Base-by-base conservation (phyloP, 2,888 invertebrate species). In the Aphodius sticticus region DNA sequence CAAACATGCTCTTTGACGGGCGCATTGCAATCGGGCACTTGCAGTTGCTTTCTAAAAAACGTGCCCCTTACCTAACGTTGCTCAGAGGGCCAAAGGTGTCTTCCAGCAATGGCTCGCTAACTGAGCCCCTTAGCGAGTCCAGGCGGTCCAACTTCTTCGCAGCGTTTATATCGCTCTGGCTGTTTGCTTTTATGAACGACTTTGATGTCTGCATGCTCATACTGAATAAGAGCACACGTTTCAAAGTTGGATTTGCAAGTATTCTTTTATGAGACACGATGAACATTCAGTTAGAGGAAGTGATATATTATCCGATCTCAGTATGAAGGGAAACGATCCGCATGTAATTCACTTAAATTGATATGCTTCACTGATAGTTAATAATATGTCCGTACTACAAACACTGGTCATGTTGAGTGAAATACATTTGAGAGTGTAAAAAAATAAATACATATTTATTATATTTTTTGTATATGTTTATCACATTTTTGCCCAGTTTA, bases 21-120 rank as follows among this genome's bases (percentile, higher is more conserved):
- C 53, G 53, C 53, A 7, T 53, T 53, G 3, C 53, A 53, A 53
- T 53, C 12, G 53, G 53, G 53, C 53, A 53, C 12, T 53, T 53
- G 53, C 53, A 53, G 53, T 53, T 12, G 7, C 53, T 53, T 5
- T 53, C 1, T 53, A 53, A 53, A n/a, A 26, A 26, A 26, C 53
- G 12, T 53, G 53, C 53, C 53, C 69, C 81, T 85, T 90, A 94
- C 94, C 96, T 94, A 79, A 97, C 96, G 86, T 97, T 97, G 87
- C 96, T 96, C n/a, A 97, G 91, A 6, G 97, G 96, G 15, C 97
- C 97, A 86, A 97, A 96, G 85, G 94, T 95, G 86, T 96, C 96
- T 84, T 96, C 95, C 6, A 94, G 93, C 84, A 94, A 92, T n/a
- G 95, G 94, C 85, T 96, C 96, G 70, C 95, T 95, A 16, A 94